A percentile compares a stretch with the other conserved stretches of the same genome.
phyloP scores from a whole-genome alignment of 2,888 invertebrate species.

The Griposia aprilina region DNA sequence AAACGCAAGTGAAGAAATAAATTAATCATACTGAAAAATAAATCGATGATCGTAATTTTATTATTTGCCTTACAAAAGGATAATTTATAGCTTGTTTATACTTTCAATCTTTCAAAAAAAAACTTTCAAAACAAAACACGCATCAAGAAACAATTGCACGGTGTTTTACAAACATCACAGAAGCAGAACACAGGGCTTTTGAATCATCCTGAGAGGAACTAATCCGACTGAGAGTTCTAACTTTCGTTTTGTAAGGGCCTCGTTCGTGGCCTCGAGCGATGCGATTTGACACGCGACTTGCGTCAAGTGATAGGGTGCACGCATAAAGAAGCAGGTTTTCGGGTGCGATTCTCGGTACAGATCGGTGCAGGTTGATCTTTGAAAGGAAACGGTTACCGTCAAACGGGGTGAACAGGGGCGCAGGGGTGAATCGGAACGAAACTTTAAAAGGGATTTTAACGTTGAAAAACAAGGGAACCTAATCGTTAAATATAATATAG shows the following conservation, averaged over 20 bases:
- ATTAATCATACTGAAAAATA: not conserved
- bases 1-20: not conserved
- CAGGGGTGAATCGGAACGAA: too few species aligned
- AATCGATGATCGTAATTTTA: not conserved
- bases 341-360: too few species aligned
- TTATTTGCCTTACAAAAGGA: not conserved
- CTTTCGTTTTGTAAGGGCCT: constrained; percentile 34
- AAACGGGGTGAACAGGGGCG: too few species aligned
- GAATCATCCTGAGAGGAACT: constrained; percentile 51
- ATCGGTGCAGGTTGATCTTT: too few species aligned
- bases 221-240: constrained; percentile 40
- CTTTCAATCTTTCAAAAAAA: not conserved
- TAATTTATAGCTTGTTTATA: not conserved
- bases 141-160: constrained; percentile 41
- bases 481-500: too few species aligned
- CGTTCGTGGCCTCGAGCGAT: not conserved
- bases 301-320: not conserved
- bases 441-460: too few species aligned
- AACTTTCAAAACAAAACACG: constrained; percentile 15
- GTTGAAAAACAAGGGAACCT: too few species aligned
- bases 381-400: too few species aligned
- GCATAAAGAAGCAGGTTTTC: too few species aligned
- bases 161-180: constrained; percentile 43
- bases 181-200: constrained; percentile 47
- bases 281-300: not conserved